phyloP scores from a whole-genome alignment of 2,888 invertebrate species.

The Diadegma fenestrale region DNA sequence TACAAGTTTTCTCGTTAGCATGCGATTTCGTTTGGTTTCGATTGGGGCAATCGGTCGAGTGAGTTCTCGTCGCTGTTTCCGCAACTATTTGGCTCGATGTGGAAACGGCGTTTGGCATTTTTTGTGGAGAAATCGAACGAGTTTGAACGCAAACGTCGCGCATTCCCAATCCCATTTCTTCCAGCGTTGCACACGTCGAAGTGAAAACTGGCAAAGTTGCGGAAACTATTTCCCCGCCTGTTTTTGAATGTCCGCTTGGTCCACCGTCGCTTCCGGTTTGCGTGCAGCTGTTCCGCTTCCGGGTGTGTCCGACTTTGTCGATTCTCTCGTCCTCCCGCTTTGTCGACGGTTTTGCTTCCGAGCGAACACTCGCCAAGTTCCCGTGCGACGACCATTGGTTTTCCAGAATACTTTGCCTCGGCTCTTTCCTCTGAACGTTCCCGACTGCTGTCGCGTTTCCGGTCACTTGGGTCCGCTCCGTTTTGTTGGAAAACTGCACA shows the following conservation, averaged over 20 bases:
- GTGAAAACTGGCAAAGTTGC: conserved; percentile 53
- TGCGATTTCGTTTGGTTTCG: background rate
- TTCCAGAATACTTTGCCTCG: conserved; percentile 64
- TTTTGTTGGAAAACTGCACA: conserved; percentile 37
- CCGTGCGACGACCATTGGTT: conserved; percentile 83
- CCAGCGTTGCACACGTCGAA: background rate
- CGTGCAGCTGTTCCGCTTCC: conserved; percentile 81
- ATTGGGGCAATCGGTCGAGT: conserved; percentile 33
- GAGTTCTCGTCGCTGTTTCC: conserved; percentile 1
- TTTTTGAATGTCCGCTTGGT: conserved; percentile 77
- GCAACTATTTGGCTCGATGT: background rate
- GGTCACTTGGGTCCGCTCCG: conserved; percentile 20
- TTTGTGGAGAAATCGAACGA: conserved; percentile 42
- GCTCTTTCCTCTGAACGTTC: conserved; percentile 7
- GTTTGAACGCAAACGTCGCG: conserved; percentile 73
- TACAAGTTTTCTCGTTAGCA: conserved; percentile 23
- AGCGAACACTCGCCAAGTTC: conserved; percentile 77
- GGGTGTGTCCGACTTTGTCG: conserved; percentile 65
- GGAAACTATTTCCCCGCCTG: conserved; percentile 79
- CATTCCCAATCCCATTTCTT: background rate
- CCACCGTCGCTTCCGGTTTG: conserved; percentile 78
- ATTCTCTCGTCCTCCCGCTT: conserved; percentile 26
- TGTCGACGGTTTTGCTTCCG: conserved; percentile 32
- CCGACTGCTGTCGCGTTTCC: conserved; percentile 26
- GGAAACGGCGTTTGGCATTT: background rate